Percentiles rank a stretch among this genome's conserved stretches.
phyloP scores from a whole-genome alignment of 37 sponge, comb jelly and placozoan genomes.

The Halisarca cf. caerulea region DNA sequence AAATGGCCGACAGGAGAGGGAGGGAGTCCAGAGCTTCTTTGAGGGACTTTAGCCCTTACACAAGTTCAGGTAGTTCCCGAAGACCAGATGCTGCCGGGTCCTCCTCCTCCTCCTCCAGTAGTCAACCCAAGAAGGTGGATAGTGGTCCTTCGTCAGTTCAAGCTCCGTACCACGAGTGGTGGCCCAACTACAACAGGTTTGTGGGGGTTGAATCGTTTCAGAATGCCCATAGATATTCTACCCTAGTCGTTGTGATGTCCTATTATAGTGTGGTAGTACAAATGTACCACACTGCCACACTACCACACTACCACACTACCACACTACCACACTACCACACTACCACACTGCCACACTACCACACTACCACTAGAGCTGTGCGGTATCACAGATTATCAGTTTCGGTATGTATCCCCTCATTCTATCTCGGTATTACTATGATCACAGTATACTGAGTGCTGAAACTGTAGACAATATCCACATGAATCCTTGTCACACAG shows the following conservation, averaged over 20 bases:
- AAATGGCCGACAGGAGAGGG: neutral
- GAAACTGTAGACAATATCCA: no score
- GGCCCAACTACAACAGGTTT: neutral
- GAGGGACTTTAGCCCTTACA: neutral
- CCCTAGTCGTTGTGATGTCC: neutral
- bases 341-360: no score
- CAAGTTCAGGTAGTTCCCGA: neutral
- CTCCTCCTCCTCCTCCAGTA: neutral
- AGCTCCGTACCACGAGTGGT: constrained; percentile 13
- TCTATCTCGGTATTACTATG: no score
- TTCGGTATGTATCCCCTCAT: no score
- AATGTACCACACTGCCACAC: no score
- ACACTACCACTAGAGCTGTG: no score
- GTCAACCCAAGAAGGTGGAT: neutral
- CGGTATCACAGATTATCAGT: no score
- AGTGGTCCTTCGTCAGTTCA: neutral
- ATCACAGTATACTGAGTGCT: no score
- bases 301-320: no score
- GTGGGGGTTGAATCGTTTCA: neutral
- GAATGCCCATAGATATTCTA: neutral
- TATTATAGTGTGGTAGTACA: no score
- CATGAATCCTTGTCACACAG: no score
- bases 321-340: no score
- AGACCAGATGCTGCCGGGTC: neutral
- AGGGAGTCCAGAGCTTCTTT: neutral